Base-by-base conservation (phyloP, 2,113 vertebrate genomes). In the Zootoca vivipara region DNA sequence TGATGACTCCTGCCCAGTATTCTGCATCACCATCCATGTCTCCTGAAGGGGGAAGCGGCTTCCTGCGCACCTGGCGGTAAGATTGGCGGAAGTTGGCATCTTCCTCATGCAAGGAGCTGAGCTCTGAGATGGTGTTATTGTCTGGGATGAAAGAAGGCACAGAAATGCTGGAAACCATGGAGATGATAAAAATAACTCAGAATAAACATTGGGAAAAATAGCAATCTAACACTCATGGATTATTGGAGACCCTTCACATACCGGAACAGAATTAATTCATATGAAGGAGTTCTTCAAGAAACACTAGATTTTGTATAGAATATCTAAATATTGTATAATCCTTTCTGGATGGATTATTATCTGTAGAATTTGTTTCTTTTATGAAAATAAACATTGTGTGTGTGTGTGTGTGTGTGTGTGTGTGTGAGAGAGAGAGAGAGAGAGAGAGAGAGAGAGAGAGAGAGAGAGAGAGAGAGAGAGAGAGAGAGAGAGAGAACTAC, bases 21-120 rank as follows among this genome's bases (percentile, higher is more conserved):
- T 96, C 95, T 0, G 96, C 87, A 4, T 96, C 97, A 0, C 97
- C 96, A 9, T 98, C 97, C 40, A 96, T 62, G 92, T 99, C 98
- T 33, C 92, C 93, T 0, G 98, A 97, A 79, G 98, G 93, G 0
- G 98, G 98, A 64, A 99, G 96, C 1, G 97, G 98, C 90, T 98
- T 99, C 95, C 97, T 98, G 86, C 98, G 97, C 73, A 96, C 95
- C 86, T 98, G 98, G 58, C 98, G 97, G 93, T 98, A 99, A 73
- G 98, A 96, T 89, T 98, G 98, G 83, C 97, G 97, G 95, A 98
- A 99, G 74, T 96, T 97, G 78, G 95, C 28, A 69, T 96, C 98
- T 0, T 97, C 98, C 0, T 99, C 98, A 0, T 99, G 99, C 91
- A 99, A 96, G 2, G 99, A 99, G 95, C 98, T 99, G 90, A 99